These are phyloP conservation scores for Amblyjoppa proteus DNA, from an alignment of 2,888 invertebrate species.

Conservation along the genomic window DNA sequence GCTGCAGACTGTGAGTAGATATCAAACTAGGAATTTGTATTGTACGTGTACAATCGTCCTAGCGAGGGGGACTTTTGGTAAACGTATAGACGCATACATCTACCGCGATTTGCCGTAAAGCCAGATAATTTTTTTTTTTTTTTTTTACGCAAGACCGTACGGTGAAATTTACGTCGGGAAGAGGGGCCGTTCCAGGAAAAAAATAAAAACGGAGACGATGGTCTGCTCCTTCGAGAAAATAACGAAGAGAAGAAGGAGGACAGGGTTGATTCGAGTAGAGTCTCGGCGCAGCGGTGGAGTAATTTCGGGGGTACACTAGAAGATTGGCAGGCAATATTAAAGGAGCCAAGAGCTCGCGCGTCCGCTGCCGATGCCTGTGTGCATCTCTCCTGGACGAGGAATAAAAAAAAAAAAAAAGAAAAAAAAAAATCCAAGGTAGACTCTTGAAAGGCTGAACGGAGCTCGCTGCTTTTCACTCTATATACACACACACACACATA, in stretches of 20 bases:
- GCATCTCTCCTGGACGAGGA: constrained; percentile 55
- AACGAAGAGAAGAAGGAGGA: constrained; percentile 20
- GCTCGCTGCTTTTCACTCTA: constrained; percentile 53
- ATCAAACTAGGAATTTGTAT: too few relatives aligned
- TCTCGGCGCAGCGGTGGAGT: constrained; percentile 39
- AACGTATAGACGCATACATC: too few relatives aligned
- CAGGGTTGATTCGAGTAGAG: constrained; percentile 56
- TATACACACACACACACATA: too few relatives aligned
- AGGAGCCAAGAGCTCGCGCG: constrained; percentile 58
- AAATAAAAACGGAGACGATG: constrained; percentile 24
- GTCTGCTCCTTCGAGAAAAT: constrained; percentile 31
- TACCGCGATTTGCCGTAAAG: neutral
- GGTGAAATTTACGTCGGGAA: neutral
- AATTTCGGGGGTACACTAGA: constrained; percentile 47
- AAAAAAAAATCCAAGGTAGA: neutral
- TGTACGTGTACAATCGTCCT: too few relatives aligned
- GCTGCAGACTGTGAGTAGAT: too few relatives aligned
- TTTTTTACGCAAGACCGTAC: neutral
- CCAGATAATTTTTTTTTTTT: neutral
- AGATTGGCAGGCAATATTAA: constrained; percentile 66
- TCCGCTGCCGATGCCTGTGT: constrained; percentile 60
- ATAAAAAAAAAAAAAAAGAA: constrained; percentile 41
- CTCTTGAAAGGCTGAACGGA: constrained; percentile 50
- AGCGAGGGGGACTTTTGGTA: too few relatives aligned
- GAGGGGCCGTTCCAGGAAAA: constrained; percentile 2